These are phyloP conservation scores for Hapalemur alaotrensis DNA, from an alignment of 2,797 vertebrate species.

Conservation along the genomic window DNA sequence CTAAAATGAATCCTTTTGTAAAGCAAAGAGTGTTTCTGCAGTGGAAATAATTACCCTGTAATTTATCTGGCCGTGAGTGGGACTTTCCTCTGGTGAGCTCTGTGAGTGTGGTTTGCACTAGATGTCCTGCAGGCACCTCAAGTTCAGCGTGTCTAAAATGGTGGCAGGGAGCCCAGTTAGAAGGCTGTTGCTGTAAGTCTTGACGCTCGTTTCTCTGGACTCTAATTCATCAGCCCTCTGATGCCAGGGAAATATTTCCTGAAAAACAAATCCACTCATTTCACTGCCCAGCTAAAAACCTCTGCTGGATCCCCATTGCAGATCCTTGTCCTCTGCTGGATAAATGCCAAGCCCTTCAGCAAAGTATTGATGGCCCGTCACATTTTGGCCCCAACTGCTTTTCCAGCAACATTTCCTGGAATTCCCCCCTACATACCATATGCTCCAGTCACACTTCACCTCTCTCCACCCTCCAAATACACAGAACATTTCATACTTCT, in stretches of 20 bases:
- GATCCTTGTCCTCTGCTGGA: not conserved
- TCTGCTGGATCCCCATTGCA: not conserved
- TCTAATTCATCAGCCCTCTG: slow-evolving; percentile 14
- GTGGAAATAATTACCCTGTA: slow-evolving; percentile 47
- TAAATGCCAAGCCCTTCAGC: not conserved
- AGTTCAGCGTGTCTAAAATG: not conserved
- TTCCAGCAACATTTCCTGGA: slow-evolving; percentile 7
- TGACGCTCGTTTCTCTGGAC: slow-evolving; percentile 6
- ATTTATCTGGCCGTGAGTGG: slow-evolving; percentile 40
- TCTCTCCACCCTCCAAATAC: slow-evolving; percentile 37
- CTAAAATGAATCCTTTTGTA: slow-evolving; percentile 47
- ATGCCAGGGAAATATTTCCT: slow-evolving; percentile 66
- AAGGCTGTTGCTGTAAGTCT: not conserved
- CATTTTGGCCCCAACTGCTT: not conserved
- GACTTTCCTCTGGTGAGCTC: slow-evolving; percentile 34
- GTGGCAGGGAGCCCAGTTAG: slow-evolving; percentile 59
- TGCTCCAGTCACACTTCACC: slow-evolving; percentile 39
- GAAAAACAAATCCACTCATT: slow-evolving; percentile 65
- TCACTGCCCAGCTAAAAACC: not conserved
- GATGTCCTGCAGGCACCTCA: not conserved
- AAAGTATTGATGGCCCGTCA: not conserved
- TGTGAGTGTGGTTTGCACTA: not conserved
- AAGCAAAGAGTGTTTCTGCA: slow-evolving; percentile 12
- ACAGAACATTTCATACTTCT: not conserved
- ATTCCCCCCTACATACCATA: not conserved